Conservation (phyloP, 2,888 invertebrate species). For the Hirtodrosophila cameraria region DNA sequence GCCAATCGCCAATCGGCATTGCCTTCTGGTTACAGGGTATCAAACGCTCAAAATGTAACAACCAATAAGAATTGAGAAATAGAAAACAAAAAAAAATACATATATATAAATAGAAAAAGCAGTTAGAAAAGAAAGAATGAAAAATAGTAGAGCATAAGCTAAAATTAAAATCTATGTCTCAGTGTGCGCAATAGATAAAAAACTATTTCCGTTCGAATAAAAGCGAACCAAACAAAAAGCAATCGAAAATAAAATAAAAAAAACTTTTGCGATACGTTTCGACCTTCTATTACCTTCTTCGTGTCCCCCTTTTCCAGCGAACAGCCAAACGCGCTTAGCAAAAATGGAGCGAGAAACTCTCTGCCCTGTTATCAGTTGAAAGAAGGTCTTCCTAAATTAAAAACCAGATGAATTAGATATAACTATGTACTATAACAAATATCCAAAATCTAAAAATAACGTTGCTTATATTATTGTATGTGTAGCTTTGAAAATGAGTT, state of each 20-base stretch:
- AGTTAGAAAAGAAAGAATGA: slow-evolving; percentile 20
- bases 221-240: slow-evolving; percentile 48
- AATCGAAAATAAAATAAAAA: slow-evolving; percentile 18
- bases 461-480: no score
- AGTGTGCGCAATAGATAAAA: slow-evolving; percentile 53
- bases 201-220: slow-evolving; percentile 65
- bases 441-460: no score
- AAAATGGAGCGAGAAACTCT: slow-evolving; percentile 2
- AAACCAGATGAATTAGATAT: slow-evolving; percentile 9
- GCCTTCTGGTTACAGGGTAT: slow-evolving; percentile 18
- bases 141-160: slow-evolving; percentile 27
- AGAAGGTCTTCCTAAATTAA: slow-evolving; percentile 5
- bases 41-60: slow-evolving; percentile 18
- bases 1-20: no score
- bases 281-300: background rate
- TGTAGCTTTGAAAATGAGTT: no score
- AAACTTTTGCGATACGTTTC: slow-evolving; percentile 12
- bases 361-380: background rate
- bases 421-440: background rate
- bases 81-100: slow-evolving; percentile 8
- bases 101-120: no score
- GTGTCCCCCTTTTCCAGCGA: background rate
- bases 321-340: background rate
- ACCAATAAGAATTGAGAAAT: slow-evolving; percentile 18
- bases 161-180: slow-evolving; percentile 25